These are phyloP conservation scores for Hydra vulgaris DNA, from an alignment of 30 jellyfish, hydroid and myxozoan genomes.

Conservation along the genomic window DNA sequence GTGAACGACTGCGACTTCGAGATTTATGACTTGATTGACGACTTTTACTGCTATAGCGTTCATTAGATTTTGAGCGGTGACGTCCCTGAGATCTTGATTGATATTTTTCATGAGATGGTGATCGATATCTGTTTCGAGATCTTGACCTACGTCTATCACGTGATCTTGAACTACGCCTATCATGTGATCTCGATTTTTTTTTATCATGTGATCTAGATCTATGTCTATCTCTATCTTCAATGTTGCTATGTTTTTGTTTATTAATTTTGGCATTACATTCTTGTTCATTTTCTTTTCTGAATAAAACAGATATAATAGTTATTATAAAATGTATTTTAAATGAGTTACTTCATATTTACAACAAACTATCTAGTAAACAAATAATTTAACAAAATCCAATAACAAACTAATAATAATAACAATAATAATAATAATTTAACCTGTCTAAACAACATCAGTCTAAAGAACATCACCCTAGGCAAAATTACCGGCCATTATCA, in stretches of 20 bases:
- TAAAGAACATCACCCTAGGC: no score
- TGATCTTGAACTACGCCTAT: slow-evolving; percentile 50
- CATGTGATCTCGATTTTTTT: slow-evolving; percentile 45
- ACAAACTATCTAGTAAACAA: no score
- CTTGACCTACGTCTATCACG: slow-evolving; percentile 49
- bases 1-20: slow-evolving; percentile 14
- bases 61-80: slow-evolving; percentile 43
- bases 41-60: slow-evolving; percentile 31
- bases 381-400: no score
- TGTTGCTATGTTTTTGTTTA: slow-evolving; percentile 32
- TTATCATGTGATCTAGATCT: slow-evolving; percentile 56
- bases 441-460: no score
- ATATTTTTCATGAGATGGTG: slow-evolving; percentile 48
- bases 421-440: no score
- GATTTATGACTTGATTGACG: background rate
- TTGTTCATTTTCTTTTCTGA: slow-evolving; percentile 18
- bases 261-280: slow-evolving; percentile 30
- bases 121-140: slow-evolving; percentile 44
- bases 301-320: background rate
- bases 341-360: no score
- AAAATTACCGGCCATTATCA: no score
- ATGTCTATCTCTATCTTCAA: slow-evolving; percentile 36
- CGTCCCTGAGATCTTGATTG: slow-evolving; percentile 47
- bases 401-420: no score
- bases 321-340: no score